Percentiles rank a stretch among this genome's conserved stretches.
Conservation (phyloP, 2,888 invertebrate species). For the Charanyca ferruginea region DNA sequence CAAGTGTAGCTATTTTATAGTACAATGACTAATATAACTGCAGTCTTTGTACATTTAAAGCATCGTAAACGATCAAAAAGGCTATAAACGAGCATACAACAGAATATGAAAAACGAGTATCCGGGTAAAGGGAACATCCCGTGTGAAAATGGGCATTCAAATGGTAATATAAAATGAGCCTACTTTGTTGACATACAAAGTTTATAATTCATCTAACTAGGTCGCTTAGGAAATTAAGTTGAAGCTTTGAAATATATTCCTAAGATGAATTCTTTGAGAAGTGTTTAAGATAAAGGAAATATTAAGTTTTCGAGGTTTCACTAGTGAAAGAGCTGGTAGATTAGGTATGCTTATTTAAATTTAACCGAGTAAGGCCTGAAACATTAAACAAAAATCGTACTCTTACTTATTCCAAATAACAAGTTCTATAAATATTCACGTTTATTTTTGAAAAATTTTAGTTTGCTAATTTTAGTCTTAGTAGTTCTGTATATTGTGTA, state of each 20-base stretch:
- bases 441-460: no score
- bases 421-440: no score
- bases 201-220: constrained; percentile 31
- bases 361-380: not conserved
- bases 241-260: constrained; percentile 26
- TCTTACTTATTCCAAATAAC: no score
- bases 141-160: constrained; percentile 20
- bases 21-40: constrained; percentile 26
- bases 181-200: constrained; percentile 31
- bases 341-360: not conserved
- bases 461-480: no score
- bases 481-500: no score
- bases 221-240: constrained; percentile 21
- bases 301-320: not conserved
- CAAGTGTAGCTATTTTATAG: constrained; percentile 32
- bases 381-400: no score
- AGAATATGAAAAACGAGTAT: constrained; percentile 40
- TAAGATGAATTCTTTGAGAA: constrained; percentile 13
- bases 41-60: constrained; percentile 34
- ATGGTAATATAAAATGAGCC: constrained; percentile 36
- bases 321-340: not conserved
- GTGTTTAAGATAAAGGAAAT: not conserved
- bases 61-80: constrained; percentile 44
- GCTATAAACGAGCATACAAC: constrained; percentile 1
- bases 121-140: constrained; percentile 50